Evolutionary conservation across 2,888 invertebrate genomes (phyloP), one percentile per base, ranked within the genome.

Genomic region (Miltochrista miniata): DNA sequence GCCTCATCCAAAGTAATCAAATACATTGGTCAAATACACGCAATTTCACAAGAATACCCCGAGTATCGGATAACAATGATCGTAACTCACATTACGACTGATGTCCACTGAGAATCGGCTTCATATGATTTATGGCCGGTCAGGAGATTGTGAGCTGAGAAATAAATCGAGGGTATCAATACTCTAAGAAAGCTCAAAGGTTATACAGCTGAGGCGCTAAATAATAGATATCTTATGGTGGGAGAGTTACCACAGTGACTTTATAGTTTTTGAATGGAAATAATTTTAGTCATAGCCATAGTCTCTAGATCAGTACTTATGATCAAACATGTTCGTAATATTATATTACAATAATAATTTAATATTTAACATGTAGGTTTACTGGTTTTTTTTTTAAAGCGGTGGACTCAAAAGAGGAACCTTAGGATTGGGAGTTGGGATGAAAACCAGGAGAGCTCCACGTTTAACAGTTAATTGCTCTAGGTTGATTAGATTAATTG

Each of bases 91-190:
- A 71, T 78, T 74, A 74, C 72, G 73, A 73, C 68, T 71, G 58
- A 60, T 77, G 79, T 83, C 81, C 76, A 74, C 66, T 49, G 63
- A 47, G 42, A 53, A 56, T 33, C 57, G 64, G 60, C 63, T 64
- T 57, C 57, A 46, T 65, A 70, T 82, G 83, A 84, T 84, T 79
- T 83, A 84, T 74, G 67, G 59, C 52, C 72, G 80, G 74, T 74
- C 77, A 76, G 71, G 70, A 79, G 82, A 82, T 83, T 77, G 82
- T 73, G 76, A 72, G 63, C 70, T 52, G 59, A 70, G 77, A 81
- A 82, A 83, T 83, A 81, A 78, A 83, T 82, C 81, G 76, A 57
- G 46, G 55, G 72, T 74, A 81, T 81, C 79, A 81, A 81, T 81
- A 76, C 64, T 55, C 46, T 41, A 18, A 44, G 52, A 62, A 64